A percentile compares a stretch with the other conserved stretches of the same genome.
These are phyloP conservation scores for Coregonus clupeaformis DNA, from an alignment of 2,113 vertebrate genomes.

Conservation along the genomic window DNA sequence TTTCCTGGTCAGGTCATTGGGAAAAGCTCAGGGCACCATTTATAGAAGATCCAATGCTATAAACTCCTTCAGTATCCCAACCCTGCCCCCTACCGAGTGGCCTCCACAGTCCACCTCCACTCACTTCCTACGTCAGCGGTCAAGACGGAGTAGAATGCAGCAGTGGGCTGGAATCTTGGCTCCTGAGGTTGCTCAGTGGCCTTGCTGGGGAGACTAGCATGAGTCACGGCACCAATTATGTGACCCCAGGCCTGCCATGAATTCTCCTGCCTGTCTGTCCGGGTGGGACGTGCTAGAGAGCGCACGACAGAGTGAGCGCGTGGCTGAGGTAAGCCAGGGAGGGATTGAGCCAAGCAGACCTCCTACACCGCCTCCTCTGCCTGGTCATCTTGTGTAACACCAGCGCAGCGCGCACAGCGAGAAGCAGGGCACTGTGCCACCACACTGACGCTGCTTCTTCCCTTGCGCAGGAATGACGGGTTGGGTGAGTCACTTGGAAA, in stretches of 20 bases:
- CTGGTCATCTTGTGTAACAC: conserved; percentile 34
- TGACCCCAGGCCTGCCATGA: conserved; percentile 29
- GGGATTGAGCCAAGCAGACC: conserved; percentile 14
- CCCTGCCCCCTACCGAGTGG: not conserved
- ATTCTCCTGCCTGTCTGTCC: conserved; percentile 35
- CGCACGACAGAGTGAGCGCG: too few species aligned
- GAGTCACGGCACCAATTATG: not conserved
- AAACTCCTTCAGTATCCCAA: not conserved
- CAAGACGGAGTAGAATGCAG: not conserved
- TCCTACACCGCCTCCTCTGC: conserved; percentile 34
- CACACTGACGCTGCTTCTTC: not conserved
- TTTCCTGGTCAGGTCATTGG: too few species aligned
- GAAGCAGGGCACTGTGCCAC: conserved; percentile 58
- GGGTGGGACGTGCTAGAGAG: not conserved
- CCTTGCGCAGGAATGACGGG: not conserved
- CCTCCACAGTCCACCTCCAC: not conserved
- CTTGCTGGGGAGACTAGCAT: not conserved
- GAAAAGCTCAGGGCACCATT: not conserved
- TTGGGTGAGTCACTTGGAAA: conserved; percentile 41
- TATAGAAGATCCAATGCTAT: too few species aligned
- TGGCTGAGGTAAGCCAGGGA: too few species aligned
- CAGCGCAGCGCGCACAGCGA: not conserved
- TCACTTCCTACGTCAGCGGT: not conserved
- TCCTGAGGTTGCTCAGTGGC: not conserved
- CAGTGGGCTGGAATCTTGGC: not conserved